Evolutionary conservation across 1,140 invertebrate species (phyloP).

Genomic region (Drosophila pachea): DNA sequence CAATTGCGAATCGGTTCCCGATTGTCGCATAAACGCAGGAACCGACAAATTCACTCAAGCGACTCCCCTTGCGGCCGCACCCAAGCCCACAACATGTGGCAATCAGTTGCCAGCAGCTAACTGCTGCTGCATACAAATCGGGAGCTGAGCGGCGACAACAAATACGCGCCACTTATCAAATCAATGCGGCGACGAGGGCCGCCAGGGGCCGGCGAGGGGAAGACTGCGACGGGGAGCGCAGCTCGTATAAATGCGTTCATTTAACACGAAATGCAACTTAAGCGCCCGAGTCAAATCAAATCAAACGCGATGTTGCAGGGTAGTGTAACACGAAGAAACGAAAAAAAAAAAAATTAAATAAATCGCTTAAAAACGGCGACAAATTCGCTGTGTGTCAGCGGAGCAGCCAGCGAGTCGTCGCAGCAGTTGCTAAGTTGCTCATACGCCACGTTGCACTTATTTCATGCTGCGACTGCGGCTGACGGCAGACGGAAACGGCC

Average conservation of each 20-base stretch:
- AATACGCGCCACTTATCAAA: slow-evolving; percentile 69
- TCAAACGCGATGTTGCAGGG: slow-evolving; percentile 60
- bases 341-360: slow-evolving; percentile 1
- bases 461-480: slow-evolving; percentile 42
- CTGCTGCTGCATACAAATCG: slow-evolving; percentile 31
- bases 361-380: slow-evolving; percentile 63
- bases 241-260: slow-evolving; percentile 72
- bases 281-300: slow-evolving; percentile 52
- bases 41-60: too few species aligned
- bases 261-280: slow-evolving; percentile 70
- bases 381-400: slow-evolving; percentile 69
- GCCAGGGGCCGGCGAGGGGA: neutral
- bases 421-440: slow-evolving; percentile 54
- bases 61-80: neutral
- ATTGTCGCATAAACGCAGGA: too few species aligned
- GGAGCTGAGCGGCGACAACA: slow-evolving; percentile 17
- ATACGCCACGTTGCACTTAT: slow-evolving; percentile 75
- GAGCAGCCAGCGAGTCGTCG: slow-evolving; percentile 43
- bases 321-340: neutral
- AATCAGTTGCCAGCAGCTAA: slow-evolving; percentile 30
- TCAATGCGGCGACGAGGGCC: slow-evolving; percentile 38
- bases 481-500: neutral
- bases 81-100: slow-evolving; percentile 9
- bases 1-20: too few species aligned
- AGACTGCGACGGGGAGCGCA: neutral